Percentiles rank a stretch among this genome's conserved stretches.
phyloP scores from a whole-genome alignment of 2,797 vertebrate species.

The Heterohyrax brucei region DNA sequence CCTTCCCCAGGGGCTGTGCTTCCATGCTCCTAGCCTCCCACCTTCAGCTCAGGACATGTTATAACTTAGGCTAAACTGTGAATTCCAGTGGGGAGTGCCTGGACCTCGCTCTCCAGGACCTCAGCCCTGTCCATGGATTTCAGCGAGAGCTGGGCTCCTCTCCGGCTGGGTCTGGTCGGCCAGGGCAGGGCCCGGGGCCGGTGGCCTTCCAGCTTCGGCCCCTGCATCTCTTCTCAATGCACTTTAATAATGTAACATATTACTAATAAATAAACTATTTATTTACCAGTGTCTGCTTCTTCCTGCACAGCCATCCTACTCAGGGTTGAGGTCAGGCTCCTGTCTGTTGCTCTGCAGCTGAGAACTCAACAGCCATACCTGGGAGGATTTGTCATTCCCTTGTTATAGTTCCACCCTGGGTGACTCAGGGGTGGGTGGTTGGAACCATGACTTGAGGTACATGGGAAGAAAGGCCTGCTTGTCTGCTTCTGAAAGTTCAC shows the following conservation, averaged over 20 bases:
- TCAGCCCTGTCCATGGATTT: slow-evolving; percentile 78
- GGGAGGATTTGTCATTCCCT: background rate
- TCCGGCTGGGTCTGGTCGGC: slow-evolving; percentile 67
- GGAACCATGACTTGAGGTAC: background rate
- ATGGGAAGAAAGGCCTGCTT: background rate
- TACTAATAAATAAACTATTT: slow-evolving; percentile 91
- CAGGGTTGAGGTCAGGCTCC: background rate
- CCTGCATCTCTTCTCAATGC: slow-evolving; percentile 89
- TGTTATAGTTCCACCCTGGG: background rate
- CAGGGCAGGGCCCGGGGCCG: slow-evolving; percentile 74
- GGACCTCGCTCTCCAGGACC: slow-evolving; percentile 70
- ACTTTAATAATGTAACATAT: slow-evolving; percentile 91
- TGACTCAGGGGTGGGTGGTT: background rate
- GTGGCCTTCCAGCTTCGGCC: slow-evolving; percentile 80
- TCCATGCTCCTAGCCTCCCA: slow-evolving; percentile 86
- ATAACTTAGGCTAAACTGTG: slow-evolving; percentile 89
- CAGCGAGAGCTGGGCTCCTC: slow-evolving; percentile 80
- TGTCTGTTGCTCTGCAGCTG: no score
- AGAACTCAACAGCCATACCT: background rate
- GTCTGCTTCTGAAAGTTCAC: background rate
- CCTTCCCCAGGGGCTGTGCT: slow-evolving; percentile 85
- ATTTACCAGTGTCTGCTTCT: slow-evolving; percentile 85
- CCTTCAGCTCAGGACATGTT: slow-evolving; percentile 87
- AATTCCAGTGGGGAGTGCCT: slow-evolving; percentile 81
- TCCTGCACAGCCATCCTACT: background rate